Evolutionary conservation across 2,797 vertebrate genomes (phyloP).

Genomic region (Hephaestus fuliginosus): DNA sequence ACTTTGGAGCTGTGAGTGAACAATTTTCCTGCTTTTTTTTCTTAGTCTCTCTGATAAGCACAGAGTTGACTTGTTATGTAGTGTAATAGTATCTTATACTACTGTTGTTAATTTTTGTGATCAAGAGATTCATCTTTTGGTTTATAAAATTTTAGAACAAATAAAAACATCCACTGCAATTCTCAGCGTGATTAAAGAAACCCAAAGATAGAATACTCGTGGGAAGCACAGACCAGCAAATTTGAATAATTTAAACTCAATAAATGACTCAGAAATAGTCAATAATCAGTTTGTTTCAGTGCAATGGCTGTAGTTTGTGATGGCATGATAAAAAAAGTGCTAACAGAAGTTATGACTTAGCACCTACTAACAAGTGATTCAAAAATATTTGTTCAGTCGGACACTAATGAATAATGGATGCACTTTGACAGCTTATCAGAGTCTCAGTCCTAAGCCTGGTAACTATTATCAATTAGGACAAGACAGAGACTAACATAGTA

Average conservation of each 20-base stretch:
- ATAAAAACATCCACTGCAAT: not conserved
- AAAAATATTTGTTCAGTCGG: not conserved
- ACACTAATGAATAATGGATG: not conserved
- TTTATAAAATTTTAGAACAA: not conserved
- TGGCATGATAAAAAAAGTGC: not conserved
- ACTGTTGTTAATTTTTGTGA: not conserved
- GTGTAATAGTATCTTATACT: not conserved
- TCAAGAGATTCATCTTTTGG: not conserved
- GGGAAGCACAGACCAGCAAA: not conserved
- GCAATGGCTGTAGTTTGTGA: not conserved
- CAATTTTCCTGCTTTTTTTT: not conserved
- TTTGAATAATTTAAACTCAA: not conserved
- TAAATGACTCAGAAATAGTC: not conserved
- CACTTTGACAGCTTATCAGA: not conserved
- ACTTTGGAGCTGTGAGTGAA: slow-evolving; percentile 96
- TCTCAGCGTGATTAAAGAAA: not conserved
- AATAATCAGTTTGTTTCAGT: not conserved
- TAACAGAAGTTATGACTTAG: not conserved
- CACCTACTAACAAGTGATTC: not conserved
- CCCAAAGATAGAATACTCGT: not conserved
- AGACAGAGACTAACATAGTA: not conserved
- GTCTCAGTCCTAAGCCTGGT: not conserved
- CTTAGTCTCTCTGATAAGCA: not conserved
- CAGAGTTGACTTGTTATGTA: not conserved
- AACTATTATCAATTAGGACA: not conserved